A percentile compares a stretch with the other conserved stretches of the same genome.
phyloP scores from a whole-genome alignment of 1,140 invertebrate species.

The Sipha flava region DNA sequence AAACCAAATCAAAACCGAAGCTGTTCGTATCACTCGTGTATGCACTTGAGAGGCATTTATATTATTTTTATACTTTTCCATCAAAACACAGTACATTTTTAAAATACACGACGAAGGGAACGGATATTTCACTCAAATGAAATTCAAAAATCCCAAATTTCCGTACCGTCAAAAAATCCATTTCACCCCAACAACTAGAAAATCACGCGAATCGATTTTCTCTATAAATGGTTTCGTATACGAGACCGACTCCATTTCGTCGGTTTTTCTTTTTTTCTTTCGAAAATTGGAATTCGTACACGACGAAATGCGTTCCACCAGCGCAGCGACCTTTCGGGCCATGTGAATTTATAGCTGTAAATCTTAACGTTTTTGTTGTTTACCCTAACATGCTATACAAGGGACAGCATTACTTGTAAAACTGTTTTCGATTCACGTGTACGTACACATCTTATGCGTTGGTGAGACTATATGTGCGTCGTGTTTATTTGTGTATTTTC shows the following conservation, averaged over 20 bases:
- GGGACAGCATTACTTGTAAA: background rate
- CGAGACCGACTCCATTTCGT: background rate
- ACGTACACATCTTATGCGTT: background rate
- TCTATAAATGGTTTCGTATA: background rate
- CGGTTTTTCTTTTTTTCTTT: background rate
- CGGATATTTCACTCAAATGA: background rate
- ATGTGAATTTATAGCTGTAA: background rate
- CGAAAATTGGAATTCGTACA: constrained; percentile 2
- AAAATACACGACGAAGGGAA: background rate
- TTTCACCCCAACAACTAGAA: background rate
- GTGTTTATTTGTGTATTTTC: background rate
- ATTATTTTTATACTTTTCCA: too few species aligned
- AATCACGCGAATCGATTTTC: background rate
- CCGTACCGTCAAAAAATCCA: background rate
- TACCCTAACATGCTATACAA: background rate
- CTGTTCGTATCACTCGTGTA: too few species aligned
- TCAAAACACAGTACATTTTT: background rate
- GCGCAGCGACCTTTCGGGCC: background rate
- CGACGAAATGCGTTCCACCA: background rate
- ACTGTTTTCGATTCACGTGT: background rate
- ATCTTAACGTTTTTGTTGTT: background rate
- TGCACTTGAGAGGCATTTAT: too few species aligned
- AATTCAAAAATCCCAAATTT: background rate
- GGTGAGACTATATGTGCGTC: background rate
- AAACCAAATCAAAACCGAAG: too few species aligned